phyloP scores from a whole-genome alignment of 2,797 vertebrate species.

The Etheostoma perlongum region DNA sequence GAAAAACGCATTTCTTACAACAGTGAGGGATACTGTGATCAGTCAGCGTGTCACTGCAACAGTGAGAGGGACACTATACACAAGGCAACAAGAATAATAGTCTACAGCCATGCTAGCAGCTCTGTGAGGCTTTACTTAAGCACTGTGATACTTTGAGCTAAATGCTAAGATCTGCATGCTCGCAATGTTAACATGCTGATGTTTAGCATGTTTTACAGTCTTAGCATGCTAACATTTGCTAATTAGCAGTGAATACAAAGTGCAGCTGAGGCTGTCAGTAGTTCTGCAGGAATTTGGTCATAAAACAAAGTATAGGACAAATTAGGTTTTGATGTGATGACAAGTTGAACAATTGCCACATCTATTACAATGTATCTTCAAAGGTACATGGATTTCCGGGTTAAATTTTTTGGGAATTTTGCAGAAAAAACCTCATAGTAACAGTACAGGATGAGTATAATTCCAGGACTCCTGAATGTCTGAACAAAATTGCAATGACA shows the following conservation, averaged over 20 bases:
- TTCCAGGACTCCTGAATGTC: not conserved
- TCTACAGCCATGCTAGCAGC: not conserved
- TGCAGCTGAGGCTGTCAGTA: too few species aligned
- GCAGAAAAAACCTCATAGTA: too few species aligned
- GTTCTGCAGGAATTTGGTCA: not conserved
- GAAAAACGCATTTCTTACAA: conserved; percentile 23
- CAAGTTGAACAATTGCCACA: not conserved
- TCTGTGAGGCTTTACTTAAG: not conserved
- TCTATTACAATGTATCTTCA: too few species aligned
- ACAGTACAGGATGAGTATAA: not conserved
- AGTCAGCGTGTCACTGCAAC: conserved; percentile 1
- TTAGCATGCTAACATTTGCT: too few species aligned
- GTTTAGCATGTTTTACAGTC: not conserved
- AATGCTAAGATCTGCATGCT: not conserved
- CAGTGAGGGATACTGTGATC: conserved; percentile 5
- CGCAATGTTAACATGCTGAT: not conserved
- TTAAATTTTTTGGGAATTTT: not conserved
- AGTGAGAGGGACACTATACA: not conserved
- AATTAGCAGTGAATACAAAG: too few species aligned
- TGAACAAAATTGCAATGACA: too few species aligned
- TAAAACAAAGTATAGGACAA: not conserved
- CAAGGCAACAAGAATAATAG: not conserved
- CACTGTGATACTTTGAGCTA: not conserved
- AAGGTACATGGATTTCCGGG: not conserved
- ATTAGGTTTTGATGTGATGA: not conserved